A percentile compares a stretch with the other conserved stretches of the same genome.
These are phyloP conservation scores for Xenopus borealis DNA, from an alignment of 2,113 vertebrate genomes.

Conservation along the genomic window DNA sequence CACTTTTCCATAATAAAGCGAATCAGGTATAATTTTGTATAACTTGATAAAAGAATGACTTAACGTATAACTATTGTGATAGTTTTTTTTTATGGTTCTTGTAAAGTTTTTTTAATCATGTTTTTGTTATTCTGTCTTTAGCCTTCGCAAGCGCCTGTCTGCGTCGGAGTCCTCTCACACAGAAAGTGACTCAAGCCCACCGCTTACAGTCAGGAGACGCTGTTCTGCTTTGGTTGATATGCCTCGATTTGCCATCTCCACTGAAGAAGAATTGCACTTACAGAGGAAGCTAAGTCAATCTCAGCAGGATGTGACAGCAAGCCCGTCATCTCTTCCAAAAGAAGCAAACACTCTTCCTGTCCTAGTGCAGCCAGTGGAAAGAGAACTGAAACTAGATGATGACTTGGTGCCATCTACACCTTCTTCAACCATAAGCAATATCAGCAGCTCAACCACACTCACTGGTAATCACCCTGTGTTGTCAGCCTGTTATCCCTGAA, in stretches of 20 bases:
- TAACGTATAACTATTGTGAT: too few relatives aligned
- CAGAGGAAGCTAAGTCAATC: conserved; percentile 60
- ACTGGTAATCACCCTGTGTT: conserved; percentile 59
- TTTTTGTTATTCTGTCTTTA: conserved; percentile 48
- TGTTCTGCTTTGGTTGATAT: conserved; percentile 88
- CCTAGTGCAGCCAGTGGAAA: conserved; percentile 76
- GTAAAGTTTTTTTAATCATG: neutral
- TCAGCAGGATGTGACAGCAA: conserved; percentile 59
- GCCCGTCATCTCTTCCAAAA: conserved; percentile 53
- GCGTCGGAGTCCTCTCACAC: conserved; percentile 95
- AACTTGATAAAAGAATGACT: too few relatives aligned
- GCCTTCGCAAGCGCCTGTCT: conserved; percentile 87
- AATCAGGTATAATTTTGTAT: too few relatives aligned
- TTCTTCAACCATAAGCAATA: conserved; percentile 60
- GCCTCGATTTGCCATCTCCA: conserved; percentile 82
- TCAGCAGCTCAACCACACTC: conserved; percentile 54
- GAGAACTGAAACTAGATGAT: conserved; percentile 76
- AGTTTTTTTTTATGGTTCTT: too few relatives aligned
- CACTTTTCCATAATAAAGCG: too few relatives aligned
- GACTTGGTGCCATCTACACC: conserved; percentile 62
- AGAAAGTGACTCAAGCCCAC: conserved; percentile 94
- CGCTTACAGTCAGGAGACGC: conserved; percentile 82
- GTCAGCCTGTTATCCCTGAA: neutral
- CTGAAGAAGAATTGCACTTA: conserved; percentile 73
- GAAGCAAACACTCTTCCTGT: conserved; percentile 77